phyloP scores from a whole-genome alignment of 2,113 vertebrate species.

The Actenoides lindsayi region DNA sequence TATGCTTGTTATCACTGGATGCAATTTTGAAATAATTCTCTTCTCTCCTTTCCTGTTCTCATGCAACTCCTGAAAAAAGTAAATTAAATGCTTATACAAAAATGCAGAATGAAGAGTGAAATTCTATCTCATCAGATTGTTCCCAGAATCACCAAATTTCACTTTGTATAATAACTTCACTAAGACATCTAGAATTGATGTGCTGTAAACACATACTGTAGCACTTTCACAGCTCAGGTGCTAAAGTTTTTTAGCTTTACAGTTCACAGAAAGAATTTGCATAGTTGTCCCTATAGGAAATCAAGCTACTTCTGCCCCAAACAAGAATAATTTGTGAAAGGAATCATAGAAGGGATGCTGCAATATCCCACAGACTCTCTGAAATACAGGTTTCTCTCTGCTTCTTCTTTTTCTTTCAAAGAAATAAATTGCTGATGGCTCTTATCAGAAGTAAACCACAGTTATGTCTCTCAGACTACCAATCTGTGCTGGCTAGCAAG shows the following conservation, averaged over 20 bases:
- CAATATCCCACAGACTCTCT: neutral
- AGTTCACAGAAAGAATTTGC: neutral
- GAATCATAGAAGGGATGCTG: neutral
- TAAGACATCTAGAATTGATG: neutral
- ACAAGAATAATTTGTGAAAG: neutral
- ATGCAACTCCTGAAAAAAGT: neutral
- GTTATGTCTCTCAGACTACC: neutral
- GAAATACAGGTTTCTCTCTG: neutral
- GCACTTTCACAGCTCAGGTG: neutral
- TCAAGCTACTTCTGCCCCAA: neutral
- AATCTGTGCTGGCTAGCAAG: neutral
- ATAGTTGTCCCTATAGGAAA: neutral
- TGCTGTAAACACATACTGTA: neutral
- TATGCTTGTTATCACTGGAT: neutral
- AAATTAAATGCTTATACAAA: neutral
- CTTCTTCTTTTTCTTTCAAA: neutral
- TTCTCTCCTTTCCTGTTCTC: neutral
- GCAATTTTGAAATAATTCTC: neutral
- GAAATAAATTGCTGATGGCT: neutral
- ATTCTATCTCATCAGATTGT: neutral
- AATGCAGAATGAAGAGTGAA: neutral
- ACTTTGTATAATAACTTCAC: neutral
- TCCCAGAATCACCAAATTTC: neutral
- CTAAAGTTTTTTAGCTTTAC: neutral
- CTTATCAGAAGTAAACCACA: neutral